Evolutionary conservation across 37 sponge, comb jelly and placozoan genomes (phyloP).

Genomic region (Hexactinellida sp.): DNA sequence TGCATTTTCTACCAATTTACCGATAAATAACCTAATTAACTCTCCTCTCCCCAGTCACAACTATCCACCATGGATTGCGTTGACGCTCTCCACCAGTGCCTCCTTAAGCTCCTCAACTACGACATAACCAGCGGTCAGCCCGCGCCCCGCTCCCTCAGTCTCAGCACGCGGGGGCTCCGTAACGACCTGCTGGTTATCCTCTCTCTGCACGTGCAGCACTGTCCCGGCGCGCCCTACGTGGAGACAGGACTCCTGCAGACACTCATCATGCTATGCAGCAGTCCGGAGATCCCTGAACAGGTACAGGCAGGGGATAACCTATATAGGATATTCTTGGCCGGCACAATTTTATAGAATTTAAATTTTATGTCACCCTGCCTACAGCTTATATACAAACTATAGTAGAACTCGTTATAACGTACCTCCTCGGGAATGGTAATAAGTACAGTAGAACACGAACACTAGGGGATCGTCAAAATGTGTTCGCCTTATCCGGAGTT

Average conservation of each 20-base stretch:
- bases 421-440: no score
- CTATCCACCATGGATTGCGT: neutral
- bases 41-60: neutral
- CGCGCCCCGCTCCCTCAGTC: neutral
- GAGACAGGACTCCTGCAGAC: conserved; percentile 21
- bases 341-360: no score
- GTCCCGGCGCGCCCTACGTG: conserved; percentile 69
- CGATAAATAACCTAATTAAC: neutral
- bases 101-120: neutral
- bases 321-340: no score
- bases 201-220: conserved; percentile 30
- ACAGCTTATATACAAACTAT: no score
- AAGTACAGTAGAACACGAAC: no score
- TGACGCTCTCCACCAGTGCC: neutral
- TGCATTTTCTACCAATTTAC: no score
- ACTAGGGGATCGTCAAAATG: no score
- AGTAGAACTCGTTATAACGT: no score
- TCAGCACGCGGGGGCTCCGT: conserved; percentile 19
- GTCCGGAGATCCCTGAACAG: neutral
- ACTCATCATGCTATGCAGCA: neutral
- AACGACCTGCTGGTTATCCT: conserved; percentile 54
- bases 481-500: no score
- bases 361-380: no score
- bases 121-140: neutral
- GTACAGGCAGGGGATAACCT: no score